phyloP scores from a whole-genome alignment of 2,113 vertebrate species.

The Stigmatopora nigra region DNA sequence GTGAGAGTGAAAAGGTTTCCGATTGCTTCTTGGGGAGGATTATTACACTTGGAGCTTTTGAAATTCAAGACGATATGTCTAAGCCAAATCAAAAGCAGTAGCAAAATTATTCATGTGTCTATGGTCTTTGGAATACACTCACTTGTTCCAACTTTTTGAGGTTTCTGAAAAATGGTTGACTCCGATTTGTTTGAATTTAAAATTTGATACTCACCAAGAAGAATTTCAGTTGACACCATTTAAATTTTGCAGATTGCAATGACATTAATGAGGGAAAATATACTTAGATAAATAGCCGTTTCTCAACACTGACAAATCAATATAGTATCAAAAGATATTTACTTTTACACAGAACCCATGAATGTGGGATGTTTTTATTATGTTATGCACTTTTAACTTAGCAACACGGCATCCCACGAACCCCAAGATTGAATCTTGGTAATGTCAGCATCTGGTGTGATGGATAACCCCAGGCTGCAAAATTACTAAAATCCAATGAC shows the following conservation, averaged over 20 bases:
- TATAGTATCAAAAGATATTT: too few relatives aligned
- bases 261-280: neutral
- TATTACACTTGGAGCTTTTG: constrained; percentile 40
- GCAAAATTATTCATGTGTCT: constrained; percentile 24
- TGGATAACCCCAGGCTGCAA: too few relatives aligned
- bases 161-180: neutral
- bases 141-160: constrained; percentile 11
- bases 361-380: too few relatives aligned
- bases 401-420: too few relatives aligned
- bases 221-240: neutral
- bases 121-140: constrained; percentile 17
- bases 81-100: constrained; percentile 41
- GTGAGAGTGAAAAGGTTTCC: constrained; percentile 23
- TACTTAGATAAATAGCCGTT: neutral
- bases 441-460: too few relatives aligned
- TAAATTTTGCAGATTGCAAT: neutral
- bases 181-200: neutral
- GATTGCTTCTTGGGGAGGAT: constrained; percentile 25
- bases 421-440: too few relatives aligned
- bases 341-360: neutral
- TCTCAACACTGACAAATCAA: too few relatives aligned
- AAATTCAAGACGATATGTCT: constrained; percentile 26
- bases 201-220: neutral
- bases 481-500: too few relatives aligned
- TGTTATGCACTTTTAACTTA: too few relatives aligned